These are phyloP conservation scores for Calameuta filiformis DNA, from an alignment of 2,888 invertebrate genomes.

Conservation along the genomic window DNA sequence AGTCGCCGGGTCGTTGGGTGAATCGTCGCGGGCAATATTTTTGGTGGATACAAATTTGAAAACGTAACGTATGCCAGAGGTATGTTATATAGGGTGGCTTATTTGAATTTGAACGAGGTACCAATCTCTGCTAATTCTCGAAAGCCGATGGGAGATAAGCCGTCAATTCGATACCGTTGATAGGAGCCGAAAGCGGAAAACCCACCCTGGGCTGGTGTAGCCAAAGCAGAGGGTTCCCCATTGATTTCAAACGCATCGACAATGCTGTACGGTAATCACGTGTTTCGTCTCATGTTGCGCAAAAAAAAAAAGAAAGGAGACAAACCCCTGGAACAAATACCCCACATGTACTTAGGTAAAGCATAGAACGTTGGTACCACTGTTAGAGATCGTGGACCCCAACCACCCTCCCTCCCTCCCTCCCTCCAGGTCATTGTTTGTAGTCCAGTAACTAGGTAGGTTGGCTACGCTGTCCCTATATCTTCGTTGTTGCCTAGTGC, in stretches of 20 bases:
- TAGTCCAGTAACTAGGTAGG: neutral
- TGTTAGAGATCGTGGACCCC: neutral
- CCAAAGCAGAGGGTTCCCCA: conserved; percentile 12
- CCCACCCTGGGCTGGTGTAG: conserved; percentile 7
- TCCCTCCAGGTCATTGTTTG: neutral
- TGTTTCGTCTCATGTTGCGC: conserved; percentile 26
- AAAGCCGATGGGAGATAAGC: conserved; percentile 39
- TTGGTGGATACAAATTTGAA: neutral
- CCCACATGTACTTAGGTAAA: conserved; percentile 6
- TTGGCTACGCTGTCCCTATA: neutral
- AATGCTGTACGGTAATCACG: conserved; percentile 17
- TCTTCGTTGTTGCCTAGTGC: conserved; percentile 1
- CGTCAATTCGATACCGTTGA: conserved; percentile 42
- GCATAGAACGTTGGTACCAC: neutral
- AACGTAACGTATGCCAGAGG: neutral
- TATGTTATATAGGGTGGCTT: conserved; percentile 16
- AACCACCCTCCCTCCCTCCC: neutral
- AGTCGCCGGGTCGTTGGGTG: too few species aligned
- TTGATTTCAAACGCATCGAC: neutral
- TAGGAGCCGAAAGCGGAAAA: conserved; percentile 20
- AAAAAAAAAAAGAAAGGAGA: conserved; percentile 10
- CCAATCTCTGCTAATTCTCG: conserved; percentile 33
- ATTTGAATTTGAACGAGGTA: conserved; percentile 37
- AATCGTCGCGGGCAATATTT: neutral
- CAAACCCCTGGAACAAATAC: conserved; percentile 18